These are phyloP conservation scores for Pogonus chalceus DNA, from an alignment of 1,140 invertebrate genomes.

Conservation along the genomic window DNA sequence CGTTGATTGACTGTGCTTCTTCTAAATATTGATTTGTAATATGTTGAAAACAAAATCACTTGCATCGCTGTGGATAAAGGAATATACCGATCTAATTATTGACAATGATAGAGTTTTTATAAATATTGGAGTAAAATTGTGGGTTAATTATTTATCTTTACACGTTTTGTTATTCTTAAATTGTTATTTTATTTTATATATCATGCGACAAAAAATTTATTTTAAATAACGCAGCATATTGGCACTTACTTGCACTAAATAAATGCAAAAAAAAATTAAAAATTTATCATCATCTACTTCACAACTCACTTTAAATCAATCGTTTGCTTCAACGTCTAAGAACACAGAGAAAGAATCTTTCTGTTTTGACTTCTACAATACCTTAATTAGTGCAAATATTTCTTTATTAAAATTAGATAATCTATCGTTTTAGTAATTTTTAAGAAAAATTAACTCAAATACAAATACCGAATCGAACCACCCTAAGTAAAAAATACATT, in stretches of 20 bases:
- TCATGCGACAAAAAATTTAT: neutral
- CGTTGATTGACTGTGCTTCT: neutral
- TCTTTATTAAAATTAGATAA: neutral
- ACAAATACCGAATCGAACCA: neutral
- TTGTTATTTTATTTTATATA: neutral
- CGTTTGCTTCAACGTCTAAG: too few species aligned
- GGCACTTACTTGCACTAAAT: neutral
- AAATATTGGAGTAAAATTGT: neutral
- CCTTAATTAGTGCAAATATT: neutral
- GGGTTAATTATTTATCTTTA: neutral
- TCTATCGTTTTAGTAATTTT: neutral
- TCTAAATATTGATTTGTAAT: neutral
- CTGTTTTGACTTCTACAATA: too few species aligned
- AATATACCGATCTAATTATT: neutral
- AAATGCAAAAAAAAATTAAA: neutral
- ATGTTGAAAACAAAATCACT: neutral
- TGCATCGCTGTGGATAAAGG: neutral
- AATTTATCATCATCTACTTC: too few species aligned
- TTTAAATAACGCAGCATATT: neutral
- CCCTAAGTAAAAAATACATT: neutral
- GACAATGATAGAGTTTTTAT: neutral
- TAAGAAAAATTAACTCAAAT: neutral
- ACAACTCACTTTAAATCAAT: neutral
- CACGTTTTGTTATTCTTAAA: neutral
- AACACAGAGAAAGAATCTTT: too few species aligned